Percentiles rank a stretch among this genome's conserved stretches.
Conservation (phyloP, 1,140 invertebrate species). For the Bombus cullumanus region DNA sequence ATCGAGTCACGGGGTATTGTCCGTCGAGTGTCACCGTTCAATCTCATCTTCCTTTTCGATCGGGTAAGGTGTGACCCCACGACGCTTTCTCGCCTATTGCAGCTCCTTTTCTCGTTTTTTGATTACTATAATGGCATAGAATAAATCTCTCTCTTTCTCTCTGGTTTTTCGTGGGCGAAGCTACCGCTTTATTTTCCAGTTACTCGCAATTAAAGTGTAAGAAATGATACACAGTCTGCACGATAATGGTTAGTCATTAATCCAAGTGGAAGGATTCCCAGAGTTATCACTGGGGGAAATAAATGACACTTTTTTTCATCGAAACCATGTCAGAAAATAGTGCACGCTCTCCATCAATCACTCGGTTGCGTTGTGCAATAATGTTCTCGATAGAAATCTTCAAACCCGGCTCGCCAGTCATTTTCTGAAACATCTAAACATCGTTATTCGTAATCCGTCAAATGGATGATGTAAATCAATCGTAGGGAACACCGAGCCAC, state of each 20-base stretch:
- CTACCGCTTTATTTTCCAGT: background rate
- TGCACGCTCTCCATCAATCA: slow-evolving; percentile 17
- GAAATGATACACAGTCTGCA: background rate
- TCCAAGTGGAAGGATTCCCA: background rate
- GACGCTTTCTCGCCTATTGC: slow-evolving; percentile 8
- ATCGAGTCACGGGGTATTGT: slow-evolving; percentile 66
- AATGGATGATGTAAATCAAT: background rate
- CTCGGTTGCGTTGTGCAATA: background rate
- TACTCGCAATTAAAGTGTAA: background rate
- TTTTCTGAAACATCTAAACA: background rate
- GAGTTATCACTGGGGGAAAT: background rate
- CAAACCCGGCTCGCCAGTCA: too few relatives aligned
- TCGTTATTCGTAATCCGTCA: background rate
- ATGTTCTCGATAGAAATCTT: background rate
- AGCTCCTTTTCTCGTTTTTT: background rate
- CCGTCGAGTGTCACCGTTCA: slow-evolving; percentile 55
- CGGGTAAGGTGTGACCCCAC: background rate
- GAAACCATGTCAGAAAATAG: background rate
- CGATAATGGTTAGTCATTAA: background rate
- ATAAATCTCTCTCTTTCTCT: background rate
- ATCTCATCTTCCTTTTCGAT: slow-evolving; percentile 46
- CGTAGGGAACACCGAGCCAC: background rate
- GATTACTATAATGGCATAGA: background rate
- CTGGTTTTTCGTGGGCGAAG: background rate
- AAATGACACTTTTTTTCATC: slow-evolving; percentile 6